phyloP scores from a whole-genome alignment of 2,888 invertebrate genomes.

The Drosophila mimica region DNA sequence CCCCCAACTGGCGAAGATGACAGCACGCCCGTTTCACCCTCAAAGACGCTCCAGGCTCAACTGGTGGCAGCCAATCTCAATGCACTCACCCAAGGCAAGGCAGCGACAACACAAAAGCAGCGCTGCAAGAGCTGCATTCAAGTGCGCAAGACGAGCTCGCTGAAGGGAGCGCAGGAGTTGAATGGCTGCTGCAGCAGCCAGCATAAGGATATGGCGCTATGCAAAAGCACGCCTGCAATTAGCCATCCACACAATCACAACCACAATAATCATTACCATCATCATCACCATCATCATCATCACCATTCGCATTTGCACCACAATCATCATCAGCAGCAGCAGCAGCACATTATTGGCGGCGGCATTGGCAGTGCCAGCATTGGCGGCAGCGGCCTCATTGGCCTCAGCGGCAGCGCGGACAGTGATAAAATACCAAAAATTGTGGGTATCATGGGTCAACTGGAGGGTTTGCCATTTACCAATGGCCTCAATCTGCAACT shows the following conservation, averaged over 20 bases:
- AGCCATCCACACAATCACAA: conserved; percentile 46
- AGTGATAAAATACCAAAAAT: conserved; percentile 85
- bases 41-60: conserved; percentile 69
- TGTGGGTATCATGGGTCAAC: conserved; percentile 84
- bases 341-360: conserved; percentile 49
- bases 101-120: conserved; percentile 36
- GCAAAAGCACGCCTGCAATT: conserved; percentile 81
- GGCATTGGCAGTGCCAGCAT: conserved; percentile 69
- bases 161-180: conserved; percentile 77
- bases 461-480: conserved; percentile 74
- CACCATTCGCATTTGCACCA: conserved; percentile 44
- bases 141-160: conserved; percentile 81
- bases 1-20: conserved; percentile 83
- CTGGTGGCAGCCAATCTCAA: conserved; percentile 77
- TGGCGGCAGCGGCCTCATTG: conserved; percentile 69
- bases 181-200: conserved; percentile 46
- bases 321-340: conserved; percentile 43
- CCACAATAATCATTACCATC: conserved; percentile 41
- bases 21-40: conserved; percentile 79
- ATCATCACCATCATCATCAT: conserved; percentile 50
- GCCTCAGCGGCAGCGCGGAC: conserved; percentile 62
- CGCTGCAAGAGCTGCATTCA: conserved; percentile 79
- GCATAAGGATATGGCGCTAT: conserved; percentile 63
- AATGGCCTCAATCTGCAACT: conserved; percentile 66
- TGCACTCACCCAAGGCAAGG: conserved; percentile 61